Percentiles rank a stretch among this genome's conserved stretches.
phyloP scores from a whole-genome alignment of 1,140 invertebrate genomes.

The Ooceraea biroi region DNA sequence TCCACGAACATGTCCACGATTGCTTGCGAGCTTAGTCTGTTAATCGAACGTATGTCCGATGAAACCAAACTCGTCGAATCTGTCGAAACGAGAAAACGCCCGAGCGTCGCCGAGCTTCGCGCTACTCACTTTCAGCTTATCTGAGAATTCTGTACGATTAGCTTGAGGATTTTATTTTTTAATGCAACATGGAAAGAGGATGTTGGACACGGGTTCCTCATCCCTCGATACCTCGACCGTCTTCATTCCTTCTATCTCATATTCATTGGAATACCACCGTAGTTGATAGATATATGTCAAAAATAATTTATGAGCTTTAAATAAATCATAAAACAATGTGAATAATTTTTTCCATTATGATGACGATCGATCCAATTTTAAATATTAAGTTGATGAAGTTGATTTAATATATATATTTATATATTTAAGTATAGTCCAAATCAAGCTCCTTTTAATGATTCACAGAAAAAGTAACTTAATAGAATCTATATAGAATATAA shows the following conservation, averaged over 20 bases:
- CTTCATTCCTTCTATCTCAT: neutral
- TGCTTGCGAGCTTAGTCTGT: conserved; percentile 45
- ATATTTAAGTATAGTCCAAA: neutral
- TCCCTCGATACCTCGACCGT: neutral
- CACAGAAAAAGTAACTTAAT: too few relatives aligned
- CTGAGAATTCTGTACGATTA: conserved; percentile 14
- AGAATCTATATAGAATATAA: too few relatives aligned
- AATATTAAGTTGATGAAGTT: neutral
- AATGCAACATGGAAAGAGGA: conserved; percentile 10
- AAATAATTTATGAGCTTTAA: neutral
- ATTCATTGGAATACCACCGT: neutral
- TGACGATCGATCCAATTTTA: neutral
- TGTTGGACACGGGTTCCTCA: neutral
- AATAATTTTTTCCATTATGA: conserved; percentile 1
- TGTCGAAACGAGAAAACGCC: conserved; percentile 1
- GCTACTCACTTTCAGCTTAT: neutral
- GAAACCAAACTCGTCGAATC: conserved; percentile 26
- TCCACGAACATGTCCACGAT: conserved; percentile 38
- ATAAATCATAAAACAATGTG: neutral
- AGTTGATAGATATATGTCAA: neutral
- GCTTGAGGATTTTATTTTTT: conserved; percentile 28
- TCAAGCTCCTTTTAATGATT: neutral
- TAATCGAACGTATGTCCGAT: conserved; percentile 36
- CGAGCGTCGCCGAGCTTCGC: neutral
- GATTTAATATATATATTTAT: neutral